Conservation (phyloP, 2,888 invertebrate genomes). For the Biston stratarius region DNA sequence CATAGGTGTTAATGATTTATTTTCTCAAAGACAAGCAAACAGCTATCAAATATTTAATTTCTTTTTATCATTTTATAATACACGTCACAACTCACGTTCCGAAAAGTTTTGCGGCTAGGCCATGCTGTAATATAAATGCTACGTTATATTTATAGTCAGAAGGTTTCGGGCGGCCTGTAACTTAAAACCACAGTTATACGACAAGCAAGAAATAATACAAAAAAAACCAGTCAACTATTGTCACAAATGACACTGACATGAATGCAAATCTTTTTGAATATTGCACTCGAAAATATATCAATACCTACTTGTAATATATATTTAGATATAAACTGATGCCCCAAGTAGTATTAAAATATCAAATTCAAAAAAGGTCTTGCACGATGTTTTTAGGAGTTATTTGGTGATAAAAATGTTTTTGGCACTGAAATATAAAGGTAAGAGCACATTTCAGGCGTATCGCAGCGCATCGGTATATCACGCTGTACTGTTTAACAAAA, state of each 20-base stretch:
- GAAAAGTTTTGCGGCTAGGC: too few species aligned
- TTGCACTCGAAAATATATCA: background rate
- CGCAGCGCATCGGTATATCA: background rate
- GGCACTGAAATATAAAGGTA: slow-evolving; percentile 1
- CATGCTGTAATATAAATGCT: too few species aligned
- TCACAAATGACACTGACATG: background rate
- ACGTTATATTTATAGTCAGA: background rate
- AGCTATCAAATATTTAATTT: too few species aligned
- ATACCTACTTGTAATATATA: slow-evolving; percentile 3
- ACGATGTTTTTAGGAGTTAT: slow-evolving; percentile 1
- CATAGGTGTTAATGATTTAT: too few species aligned
- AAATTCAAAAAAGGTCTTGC: slow-evolving; percentile 2
- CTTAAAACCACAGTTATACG: too few species aligned
- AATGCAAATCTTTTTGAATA: background rate
- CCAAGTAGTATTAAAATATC: slow-evolving; percentile 11
- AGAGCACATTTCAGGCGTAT: background rate
- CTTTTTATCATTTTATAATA: too few species aligned
- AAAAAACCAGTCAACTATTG: background rate
- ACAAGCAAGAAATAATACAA: background rate
- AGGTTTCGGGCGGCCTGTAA: background rate
- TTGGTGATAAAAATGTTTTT: slow-evolving; percentile 3
- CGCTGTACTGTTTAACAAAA: too few species aligned
- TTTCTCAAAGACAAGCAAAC: too few species aligned
- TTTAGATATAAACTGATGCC: slow-evolving; percentile 8
- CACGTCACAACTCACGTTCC: too few species aligned